A percentile compares a stretch with the other conserved stretches of the same genome.
These are phyloP conservation scores for Brachymystax lenok DNA, from an alignment of 2,797 vertebrate species.

Conservation along the genomic window DNA sequence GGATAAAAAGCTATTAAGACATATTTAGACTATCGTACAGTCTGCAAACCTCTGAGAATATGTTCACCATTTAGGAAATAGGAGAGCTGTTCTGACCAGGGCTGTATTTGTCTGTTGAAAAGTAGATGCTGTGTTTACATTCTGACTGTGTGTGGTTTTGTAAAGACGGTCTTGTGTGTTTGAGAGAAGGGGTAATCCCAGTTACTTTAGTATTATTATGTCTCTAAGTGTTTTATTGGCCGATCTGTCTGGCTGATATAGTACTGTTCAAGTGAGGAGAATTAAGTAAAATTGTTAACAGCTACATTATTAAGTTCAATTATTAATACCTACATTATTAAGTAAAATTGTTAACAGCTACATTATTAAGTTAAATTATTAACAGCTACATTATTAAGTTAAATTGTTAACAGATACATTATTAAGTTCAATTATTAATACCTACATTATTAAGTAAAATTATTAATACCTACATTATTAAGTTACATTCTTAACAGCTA, in stretches of 20 bases:
- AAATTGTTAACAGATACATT: no score
- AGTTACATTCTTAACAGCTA: no score
- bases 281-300: no score
- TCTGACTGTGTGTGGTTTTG: conserved; percentile 54
- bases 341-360: no score
- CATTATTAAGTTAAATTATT: no score
- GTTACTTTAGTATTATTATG: conserved; percentile 52
- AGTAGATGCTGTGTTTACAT: conserved; percentile 43
- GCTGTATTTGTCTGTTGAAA: conserved; percentile 39
- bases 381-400: no score
- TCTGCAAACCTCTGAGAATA: conserved; percentile 30
- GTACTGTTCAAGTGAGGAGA: conserved; percentile 62
- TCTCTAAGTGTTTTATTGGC: conserved; percentile 68
- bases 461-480: no score
- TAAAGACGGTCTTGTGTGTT: conserved; percentile 52
- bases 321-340: no score
- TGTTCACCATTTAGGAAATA: conserved; percentile 45
- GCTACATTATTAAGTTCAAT: no score
- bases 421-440: no score
- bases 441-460: no score
- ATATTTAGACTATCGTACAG: conserved; percentile 35
- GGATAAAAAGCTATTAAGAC: conserved; percentile 36
- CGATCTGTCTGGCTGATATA: conserved; percentile 53
- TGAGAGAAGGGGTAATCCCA: conserved; percentile 58
- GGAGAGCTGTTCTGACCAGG: conserved; percentile 46